Evolutionary conservation across 2,113 vertebrate genomes (phyloP).

Genomic region (Boulengeromyrus knoepffleri): DNA sequence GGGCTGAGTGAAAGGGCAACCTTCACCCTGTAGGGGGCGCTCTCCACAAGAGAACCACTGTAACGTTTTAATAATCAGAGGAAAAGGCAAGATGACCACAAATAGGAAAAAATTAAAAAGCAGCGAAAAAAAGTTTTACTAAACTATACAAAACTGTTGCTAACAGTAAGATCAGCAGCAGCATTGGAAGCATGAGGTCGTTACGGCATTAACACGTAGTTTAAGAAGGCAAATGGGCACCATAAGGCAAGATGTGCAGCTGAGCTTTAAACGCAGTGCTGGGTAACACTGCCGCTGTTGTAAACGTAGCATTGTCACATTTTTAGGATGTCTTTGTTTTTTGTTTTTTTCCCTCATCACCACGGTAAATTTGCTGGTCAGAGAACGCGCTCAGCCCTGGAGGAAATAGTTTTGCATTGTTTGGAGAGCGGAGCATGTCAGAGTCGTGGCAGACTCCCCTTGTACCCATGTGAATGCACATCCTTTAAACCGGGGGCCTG

Average conservation of each 20-base stretch:
- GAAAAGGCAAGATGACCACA: not conserved
- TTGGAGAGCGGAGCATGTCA: not conserved
- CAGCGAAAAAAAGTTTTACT: not conserved
- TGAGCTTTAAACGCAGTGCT: not conserved
- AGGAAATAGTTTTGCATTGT: slow-evolving; percentile 1
- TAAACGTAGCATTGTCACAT: not conserved
- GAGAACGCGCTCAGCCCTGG: not conserved
- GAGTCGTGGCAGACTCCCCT: not conserved
- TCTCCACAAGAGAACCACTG: not conserved
- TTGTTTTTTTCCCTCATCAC: not conserved
- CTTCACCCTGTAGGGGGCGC: not conserved
- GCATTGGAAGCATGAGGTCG: not conserved
- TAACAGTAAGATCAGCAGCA: not conserved
- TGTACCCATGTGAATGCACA: not conserved
- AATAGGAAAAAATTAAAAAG: not conserved
- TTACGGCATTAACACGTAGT: not conserved
- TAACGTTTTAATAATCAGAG: not conserved
- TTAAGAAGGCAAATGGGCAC: not conserved
- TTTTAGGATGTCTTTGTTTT: not conserved
- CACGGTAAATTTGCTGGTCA: not conserved
- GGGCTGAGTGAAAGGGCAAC: slow-evolving; percentile 39
- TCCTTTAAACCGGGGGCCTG: not conserved
- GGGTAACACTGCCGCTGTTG: not conserved
- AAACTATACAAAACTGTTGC: not conserved
- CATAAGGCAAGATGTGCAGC: not conserved